Base-by-base conservation (phyloP, 2,113 vertebrate genomes). In the Neoarius graeffei region DNA sequence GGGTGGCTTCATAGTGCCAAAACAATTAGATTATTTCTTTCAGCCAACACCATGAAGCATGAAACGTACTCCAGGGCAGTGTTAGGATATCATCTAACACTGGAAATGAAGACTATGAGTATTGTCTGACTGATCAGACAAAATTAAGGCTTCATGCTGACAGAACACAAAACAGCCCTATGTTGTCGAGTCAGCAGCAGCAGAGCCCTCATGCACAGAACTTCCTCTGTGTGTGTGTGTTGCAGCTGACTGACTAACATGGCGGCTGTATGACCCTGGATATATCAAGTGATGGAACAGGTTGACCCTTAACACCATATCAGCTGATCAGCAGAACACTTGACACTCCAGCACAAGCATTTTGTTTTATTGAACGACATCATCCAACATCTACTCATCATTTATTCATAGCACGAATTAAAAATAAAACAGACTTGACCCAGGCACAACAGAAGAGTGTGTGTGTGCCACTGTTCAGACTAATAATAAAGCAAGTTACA, bases 91-190 rank as follows among this genome's bases (percentile, higher is more conserved):
- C 57, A 83, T 81, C 71, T 62, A 57, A 10, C 56, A 11, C 20
- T 42, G 60, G 25, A 77, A 83, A 81, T 76, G 50, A 85, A 76
- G 23, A 66, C 59, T 76, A n/a, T 79, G n/a, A 83, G 42, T 23
- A n/a, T 52, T 82, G 83, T 73, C 84, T 56, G 57, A 35, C 64
- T 79, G 84, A 19, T 27, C 54, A 67, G 73, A 62, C 80, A 11
- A 59, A 69, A 69, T 23, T 7, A 62, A 48, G 52, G 48, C 67
- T 85, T 87, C 62, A 74, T 82, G 86, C 77, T 86, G 84, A 83
- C 84, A 60, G 84, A 86, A 84, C 84, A 88, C 80, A 90, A 88
- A 85, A 77, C 84, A 42, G 71, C 73, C 54, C 83, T 82, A 50
- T 89, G 76, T 54, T 66, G 80, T 66, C 23, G 48, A 79, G 57